Evolutionary conservation across 2,888 invertebrate genomes (phyloP).

Genomic region (Corbicula japonica): DNA sequence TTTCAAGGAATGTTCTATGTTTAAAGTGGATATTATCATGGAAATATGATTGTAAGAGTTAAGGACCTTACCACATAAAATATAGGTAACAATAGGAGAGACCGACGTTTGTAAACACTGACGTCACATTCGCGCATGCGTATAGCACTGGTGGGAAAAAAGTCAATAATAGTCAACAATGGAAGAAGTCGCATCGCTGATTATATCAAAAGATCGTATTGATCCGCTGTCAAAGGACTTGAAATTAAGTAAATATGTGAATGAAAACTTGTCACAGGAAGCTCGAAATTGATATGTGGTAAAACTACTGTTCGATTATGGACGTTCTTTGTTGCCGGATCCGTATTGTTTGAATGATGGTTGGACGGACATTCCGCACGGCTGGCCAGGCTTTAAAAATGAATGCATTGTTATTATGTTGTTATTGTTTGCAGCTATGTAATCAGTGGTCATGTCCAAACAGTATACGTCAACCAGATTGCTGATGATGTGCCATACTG

Average conservation of each 20-base stretch:
- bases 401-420: background rate
- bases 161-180: constrained; percentile 9
- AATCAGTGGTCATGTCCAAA: constrained; percentile 57
- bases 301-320: constrained; percentile 1
- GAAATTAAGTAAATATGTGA: constrained; percentile 6
- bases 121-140: constrained; percentile 34
- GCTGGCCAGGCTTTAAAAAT: constrained; percentile 15
- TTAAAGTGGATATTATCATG: too few relatives aligned
- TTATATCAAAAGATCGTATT: background rate
- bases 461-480: constrained; percentile 21
- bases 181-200: too few relatives aligned
- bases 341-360: constrained; percentile 17
- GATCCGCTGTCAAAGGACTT: constrained; percentile 2
- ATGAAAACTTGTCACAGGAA: background rate
- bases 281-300: constrained; percentile 1
- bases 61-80: too few relatives aligned
- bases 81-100: too few relatives aligned
- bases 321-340: constrained; percentile 16
- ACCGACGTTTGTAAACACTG: too few relatives aligned
- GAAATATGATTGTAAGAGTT: too few relatives aligned
- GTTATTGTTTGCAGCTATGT: constrained; percentile 42
- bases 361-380: constrained; percentile 11
- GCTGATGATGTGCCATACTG: constrained; percentile 12
- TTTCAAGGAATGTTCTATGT: too few relatives aligned
- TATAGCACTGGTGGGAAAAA: constrained; percentile 20